A percentile compares a stretch with the other conserved stretches of the same genome.
Evolutionary conservation across 1,140 invertebrate species (phyloP).

Genomic region (Mesaphorura yosii): DNA sequence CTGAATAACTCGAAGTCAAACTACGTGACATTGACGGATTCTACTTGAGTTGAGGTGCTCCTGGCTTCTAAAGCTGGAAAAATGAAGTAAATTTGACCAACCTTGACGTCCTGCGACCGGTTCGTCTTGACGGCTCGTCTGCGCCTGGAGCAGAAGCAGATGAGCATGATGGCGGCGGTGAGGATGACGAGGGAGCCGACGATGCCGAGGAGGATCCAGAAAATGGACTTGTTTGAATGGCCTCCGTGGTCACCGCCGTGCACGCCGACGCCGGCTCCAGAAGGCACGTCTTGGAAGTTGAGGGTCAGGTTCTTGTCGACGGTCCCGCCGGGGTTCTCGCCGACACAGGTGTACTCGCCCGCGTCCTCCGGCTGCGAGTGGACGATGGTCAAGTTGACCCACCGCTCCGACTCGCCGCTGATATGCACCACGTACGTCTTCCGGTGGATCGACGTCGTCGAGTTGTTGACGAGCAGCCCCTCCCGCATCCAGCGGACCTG

Average conservation of each 20-base stretch:
- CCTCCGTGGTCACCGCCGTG: slow-evolving; percentile 39
- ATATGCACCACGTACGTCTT: slow-evolving; percentile 34
- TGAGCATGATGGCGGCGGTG: slow-evolving; percentile 30
- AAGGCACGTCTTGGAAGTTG: slow-evolving; percentile 51
- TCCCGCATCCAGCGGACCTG: slow-evolving; percentile 70
- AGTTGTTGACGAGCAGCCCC: slow-evolving; percentile 50
- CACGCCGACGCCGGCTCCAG: slow-evolving; percentile 44
- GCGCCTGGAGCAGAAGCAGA: slow-evolving; percentile 32
- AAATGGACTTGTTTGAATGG: slow-evolving; percentile 31
- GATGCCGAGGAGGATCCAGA: slow-evolving; percentile 43
- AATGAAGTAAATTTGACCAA: no score
- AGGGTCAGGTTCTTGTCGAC: slow-evolving; percentile 56
- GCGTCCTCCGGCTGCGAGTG: slow-evolving; percentile 58
- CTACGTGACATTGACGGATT: no score
- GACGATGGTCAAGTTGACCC: slow-evolving; percentile 64
- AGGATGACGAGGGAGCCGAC: slow-evolving; percentile 41
- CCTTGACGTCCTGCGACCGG: slow-evolving; percentile 24
- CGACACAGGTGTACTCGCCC: slow-evolving; percentile 70
- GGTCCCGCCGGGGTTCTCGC: slow-evolving; percentile 58
- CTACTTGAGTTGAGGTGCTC: no score
- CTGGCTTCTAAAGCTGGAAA: background rate
- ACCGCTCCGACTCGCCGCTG: slow-evolving; percentile 40
- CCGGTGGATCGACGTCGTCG: slow-evolving; percentile 37
- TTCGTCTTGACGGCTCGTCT: slow-evolving; percentile 15
- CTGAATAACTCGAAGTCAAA: no score